These are phyloP conservation scores for Leptinotarsa tumamoca DNA, from an alignment of 2,888 invertebrate species.

Conservation along the genomic window DNA sequence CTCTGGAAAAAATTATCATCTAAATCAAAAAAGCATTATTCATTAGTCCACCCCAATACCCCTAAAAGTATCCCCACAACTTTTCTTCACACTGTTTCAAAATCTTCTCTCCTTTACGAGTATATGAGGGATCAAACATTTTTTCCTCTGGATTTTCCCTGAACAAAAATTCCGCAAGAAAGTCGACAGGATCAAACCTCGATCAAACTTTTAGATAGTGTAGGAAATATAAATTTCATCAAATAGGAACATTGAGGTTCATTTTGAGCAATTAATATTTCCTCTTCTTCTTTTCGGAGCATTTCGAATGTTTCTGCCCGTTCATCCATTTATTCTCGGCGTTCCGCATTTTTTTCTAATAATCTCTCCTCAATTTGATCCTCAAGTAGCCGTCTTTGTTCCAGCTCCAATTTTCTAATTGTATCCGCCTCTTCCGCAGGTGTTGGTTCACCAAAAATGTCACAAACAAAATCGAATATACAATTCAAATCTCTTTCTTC, in stretches of 20 bases:
- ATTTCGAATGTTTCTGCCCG: constrained; percentile 72
- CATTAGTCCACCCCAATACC: not conserved
- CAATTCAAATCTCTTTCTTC: constrained; percentile 53
- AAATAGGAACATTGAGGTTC: constrained; percentile 82
- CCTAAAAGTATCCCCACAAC: not conserved
- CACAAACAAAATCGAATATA: constrained; percentile 62
- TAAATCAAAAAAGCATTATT: not conserved
- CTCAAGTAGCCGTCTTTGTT: constrained; percentile 56
- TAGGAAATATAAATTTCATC: constrained; percentile 82
- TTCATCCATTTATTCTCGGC: constrained; percentile 64
- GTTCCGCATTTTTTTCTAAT: constrained; percentile 56
- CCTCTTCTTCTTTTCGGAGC: constrained; percentile 79
- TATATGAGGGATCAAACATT: constrained; percentile 77
- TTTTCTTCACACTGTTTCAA: constrained; percentile 51
- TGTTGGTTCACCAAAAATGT: constrained; percentile 67
- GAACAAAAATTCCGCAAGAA: constrained; percentile 78
- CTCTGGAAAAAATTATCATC: not conserved
- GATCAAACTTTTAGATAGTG: constrained; percentile 79
- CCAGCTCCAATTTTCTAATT: constrained; percentile 56
- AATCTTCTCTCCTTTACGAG: constrained; percentile 69
- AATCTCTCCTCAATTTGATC: constrained; percentile 53
- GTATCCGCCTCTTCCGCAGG: constrained; percentile 59
- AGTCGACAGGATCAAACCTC: constrained; percentile 86
- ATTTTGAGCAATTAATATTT: constrained; percentile 75
- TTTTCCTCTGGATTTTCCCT: constrained; percentile 77